Percentiles rank a stretch among this genome's conserved stretches.
These are phyloP conservation scores for Amiota communis DNA, from an alignment of 2,888 invertebrate genomes.

Conservation along the genomic window DNA sequence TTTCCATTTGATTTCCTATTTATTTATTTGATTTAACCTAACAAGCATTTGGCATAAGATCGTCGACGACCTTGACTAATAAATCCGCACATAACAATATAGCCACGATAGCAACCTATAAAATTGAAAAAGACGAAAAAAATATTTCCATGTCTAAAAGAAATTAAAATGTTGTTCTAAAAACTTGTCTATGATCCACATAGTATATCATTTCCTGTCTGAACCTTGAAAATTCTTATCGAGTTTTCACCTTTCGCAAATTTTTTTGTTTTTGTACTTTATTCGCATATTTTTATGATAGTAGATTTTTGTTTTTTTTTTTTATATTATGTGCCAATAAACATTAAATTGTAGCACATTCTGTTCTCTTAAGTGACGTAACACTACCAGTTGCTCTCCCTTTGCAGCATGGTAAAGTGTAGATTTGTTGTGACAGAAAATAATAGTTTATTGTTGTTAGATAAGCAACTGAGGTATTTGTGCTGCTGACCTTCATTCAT, in stretches of 20 bases:
- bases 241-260: constrained; percentile 68
- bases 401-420: no score
- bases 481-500: constrained; percentile 69
- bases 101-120: background rate
- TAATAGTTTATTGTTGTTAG: constrained; percentile 36
- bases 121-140: background rate
- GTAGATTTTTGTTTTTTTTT: constrained; percentile 22
- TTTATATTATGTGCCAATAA: no score
- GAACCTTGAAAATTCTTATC: constrained; percentile 68
- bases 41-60: constrained; percentile 27
- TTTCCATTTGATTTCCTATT: no score
- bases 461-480: constrained; percentile 62
- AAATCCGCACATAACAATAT: constrained; percentile 39
- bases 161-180: background rate
- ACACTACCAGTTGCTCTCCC: no score
- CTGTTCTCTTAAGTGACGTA: no score
- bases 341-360: no score
- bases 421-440: no score
- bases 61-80: constrained; percentile 58
- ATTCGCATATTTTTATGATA: constrained; percentile 34
- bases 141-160: constrained; percentile 44
- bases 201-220: constrained; percentile 31
- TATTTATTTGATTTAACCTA: constrained; percentile 32
- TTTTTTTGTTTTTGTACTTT: constrained; percentile 15
- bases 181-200: constrained; percentile 22